Conservation (phyloP, 64 coral and sea anemone genomes). For the Montipora cactus region DNA sequence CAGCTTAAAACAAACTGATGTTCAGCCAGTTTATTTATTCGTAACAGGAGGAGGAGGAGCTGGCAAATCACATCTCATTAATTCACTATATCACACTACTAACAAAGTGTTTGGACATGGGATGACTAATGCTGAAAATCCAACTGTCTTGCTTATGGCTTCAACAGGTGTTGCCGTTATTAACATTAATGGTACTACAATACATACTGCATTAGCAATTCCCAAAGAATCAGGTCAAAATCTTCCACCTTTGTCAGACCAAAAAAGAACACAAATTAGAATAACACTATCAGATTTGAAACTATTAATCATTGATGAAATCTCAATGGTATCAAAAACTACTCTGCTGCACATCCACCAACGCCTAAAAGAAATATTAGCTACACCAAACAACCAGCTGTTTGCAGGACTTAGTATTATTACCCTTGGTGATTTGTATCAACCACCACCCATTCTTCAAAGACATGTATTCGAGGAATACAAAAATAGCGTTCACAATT, state of each 20-base stretch:
- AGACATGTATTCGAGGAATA: too few relatives aligned
- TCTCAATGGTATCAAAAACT: slow-evolving; percentile 47
- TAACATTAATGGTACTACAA: slow-evolving; percentile 35
- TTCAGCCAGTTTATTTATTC: slow-evolving; percentile 9
- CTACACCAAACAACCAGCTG: background rate
- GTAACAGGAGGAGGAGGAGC: slow-evolving; percentile 19
- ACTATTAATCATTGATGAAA: slow-evolving; percentile 55
- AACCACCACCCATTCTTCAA: background rate
- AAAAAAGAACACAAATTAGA: slow-evolving; percentile 69
- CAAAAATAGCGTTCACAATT: background rate
- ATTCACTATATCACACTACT: slow-evolving; percentile 28
- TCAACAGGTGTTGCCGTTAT: background rate
- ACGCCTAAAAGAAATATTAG: too few relatives aligned
- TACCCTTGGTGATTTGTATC: slow-evolving; percentile 52
- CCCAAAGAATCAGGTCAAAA: background rate
- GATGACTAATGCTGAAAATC: background rate
- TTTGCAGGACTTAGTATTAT: slow-evolving; percentile 71
- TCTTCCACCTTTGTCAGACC: slow-evolving; percentile 59
- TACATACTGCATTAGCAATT: too few relatives aligned
- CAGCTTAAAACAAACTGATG: background rate
- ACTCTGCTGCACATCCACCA: too few relatives aligned
- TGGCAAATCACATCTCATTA: background rate
- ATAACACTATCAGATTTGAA: slow-evolving; percentile 46
- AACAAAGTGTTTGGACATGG: slow-evolving; percentile 6
- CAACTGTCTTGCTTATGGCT: background rate